Evolutionary conservation across 2,888 invertebrate species (phyloP), one percentile per base, ranked within the genome.

Genomic region (Agonopterix subpropinquella): DNA sequence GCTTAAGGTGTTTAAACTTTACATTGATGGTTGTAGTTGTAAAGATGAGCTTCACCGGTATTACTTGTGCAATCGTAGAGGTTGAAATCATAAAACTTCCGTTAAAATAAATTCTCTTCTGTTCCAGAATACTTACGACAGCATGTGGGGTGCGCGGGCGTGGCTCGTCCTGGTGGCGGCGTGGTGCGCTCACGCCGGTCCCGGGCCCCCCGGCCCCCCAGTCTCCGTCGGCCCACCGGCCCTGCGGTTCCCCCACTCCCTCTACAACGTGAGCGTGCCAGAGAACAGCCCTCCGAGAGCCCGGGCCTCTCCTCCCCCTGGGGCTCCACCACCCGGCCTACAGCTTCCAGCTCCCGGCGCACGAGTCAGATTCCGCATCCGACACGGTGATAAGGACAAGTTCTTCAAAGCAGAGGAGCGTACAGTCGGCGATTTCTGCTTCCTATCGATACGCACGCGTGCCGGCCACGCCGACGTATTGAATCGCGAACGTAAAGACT

Each of bases 231-330:
- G 44, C 18, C 49, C 57, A 47, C 57, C 70, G 50, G 58, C 54
- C 56, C 67, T 95, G 75, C 90, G 89, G 58, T 98, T 98, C 86
- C 91, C 93, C 11, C 90, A 90, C 63, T 76, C 90, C 41, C 77
- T 90, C 18, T 98, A 97, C 91, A 97, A 97, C 90, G 94, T 95
- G 67, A 94, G 93, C 74, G 94, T 98, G 68, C 93, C 95, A 51
- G 99, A 99, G 84, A 98, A 98, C 89, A 96, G 96, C 64, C 91
- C 95, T 53, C 95, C 96, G 53, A 96, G 96, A 79, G 95, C 96
- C n/a, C 95, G 94, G 82, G 94, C 93, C 43, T 89, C 89, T 53
- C 92, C 94, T 58, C 88, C 90, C 52, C 90, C 92, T 39, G 92
- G 91, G 56, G 93, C 94, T 61, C 92, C 93, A 49, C 92, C 93